phyloP scores from a whole-genome alignment of 2,113 vertebrate genomes.

The Varanus salvator region DNA sequence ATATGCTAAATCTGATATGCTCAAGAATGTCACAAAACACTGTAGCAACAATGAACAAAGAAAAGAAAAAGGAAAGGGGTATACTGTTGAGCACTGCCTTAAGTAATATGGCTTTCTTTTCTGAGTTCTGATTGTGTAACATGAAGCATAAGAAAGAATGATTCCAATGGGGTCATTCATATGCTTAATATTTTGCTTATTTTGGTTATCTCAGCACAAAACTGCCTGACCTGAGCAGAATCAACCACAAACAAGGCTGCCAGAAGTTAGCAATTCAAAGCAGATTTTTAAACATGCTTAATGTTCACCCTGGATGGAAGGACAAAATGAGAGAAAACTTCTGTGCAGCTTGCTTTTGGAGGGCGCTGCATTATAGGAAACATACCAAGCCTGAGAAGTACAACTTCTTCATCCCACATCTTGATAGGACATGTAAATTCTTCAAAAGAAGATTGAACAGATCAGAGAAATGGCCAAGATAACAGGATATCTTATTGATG shows the following conservation, averaged over 20 bases:
- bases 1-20: neutral
- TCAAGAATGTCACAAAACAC: neutral
- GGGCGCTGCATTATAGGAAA: fast-evolving
- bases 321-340: neutral
- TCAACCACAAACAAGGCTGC: neutral
- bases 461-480: neutral
- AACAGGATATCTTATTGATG: neutral
- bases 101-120: neutral
- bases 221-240: neutral
- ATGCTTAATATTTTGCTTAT: neutral
- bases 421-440: fast-evolving
- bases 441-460: fast-evolving
- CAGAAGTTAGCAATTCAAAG: neutral
- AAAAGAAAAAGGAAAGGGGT: neutral
- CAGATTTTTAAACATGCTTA: neutral
- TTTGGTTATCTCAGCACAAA: neutral
- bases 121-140: neutral
- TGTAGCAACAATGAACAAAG: neutral
- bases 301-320: neutral
- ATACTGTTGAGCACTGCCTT: neutral
- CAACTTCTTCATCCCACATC: fast-evolving
- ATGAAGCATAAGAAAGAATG: neutral
- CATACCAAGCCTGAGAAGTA: fast-evolving
- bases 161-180: neutral
- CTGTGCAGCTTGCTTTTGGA: neutral